These are phyloP conservation scores for Sarcophilus harrisii DNA, from an alignment of 2,797 vertebrate genomes.

Conservation along the genomic window DNA sequence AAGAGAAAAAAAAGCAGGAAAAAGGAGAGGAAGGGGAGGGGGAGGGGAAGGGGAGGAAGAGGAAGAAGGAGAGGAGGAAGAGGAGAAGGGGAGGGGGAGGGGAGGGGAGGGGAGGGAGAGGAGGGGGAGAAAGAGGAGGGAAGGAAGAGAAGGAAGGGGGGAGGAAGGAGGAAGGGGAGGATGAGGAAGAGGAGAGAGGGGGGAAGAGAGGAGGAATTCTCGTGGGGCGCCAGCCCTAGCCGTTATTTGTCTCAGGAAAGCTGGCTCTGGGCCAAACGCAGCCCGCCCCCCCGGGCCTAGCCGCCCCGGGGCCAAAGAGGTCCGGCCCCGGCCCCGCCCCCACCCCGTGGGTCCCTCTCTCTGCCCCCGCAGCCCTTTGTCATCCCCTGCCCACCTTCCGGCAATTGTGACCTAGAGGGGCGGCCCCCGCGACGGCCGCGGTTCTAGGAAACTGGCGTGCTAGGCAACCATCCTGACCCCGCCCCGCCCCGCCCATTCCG, in stretches of 20 bases:
- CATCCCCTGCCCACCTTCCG: conserved; percentile 37
- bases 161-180: background rate
- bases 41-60: background rate
- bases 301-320: background rate
- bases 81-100: too few relatives aligned
- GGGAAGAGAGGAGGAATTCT: background rate
- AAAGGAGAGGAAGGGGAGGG: background rate
- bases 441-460: background rate
- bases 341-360: too few relatives aligned
- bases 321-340: too few relatives aligned
- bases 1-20: too few relatives aligned
- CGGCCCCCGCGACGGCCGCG: conserved; percentile 1
- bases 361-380: background rate
- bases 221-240: background rate
- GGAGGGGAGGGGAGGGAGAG: too few relatives aligned
- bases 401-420: conserved; percentile 45
- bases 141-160: too few relatives aligned
- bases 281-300: background rate
- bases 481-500: too few relatives aligned
- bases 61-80: too few relatives aligned
- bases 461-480: background rate
- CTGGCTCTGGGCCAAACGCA: background rate
- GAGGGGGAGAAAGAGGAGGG: background rate
- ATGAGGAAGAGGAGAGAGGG: background rate
- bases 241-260: background rate